These are phyloP conservation scores for Coreoperca whiteheadi DNA, from an alignment of 2,113 vertebrate genomes.

Conservation along the genomic window DNA sequence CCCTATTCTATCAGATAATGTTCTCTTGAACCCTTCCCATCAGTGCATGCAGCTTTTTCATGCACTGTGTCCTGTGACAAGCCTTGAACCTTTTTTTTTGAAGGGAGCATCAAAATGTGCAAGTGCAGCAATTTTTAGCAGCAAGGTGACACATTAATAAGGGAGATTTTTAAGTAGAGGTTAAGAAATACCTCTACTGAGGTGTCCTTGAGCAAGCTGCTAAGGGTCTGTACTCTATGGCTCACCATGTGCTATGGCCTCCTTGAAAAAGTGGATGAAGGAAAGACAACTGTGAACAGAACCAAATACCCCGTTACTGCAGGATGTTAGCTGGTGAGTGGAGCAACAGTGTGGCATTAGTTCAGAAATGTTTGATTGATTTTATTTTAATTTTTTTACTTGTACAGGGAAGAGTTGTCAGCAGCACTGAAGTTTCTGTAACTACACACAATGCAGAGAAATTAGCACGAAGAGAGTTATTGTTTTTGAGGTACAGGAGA, in stretches of 20 bases:
- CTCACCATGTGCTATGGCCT: background rate
- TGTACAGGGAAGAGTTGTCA: background rate
- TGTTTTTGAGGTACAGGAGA: background rate
- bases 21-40: slow-evolving; percentile 18
- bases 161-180: background rate
- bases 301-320: slow-evolving; percentile 21
- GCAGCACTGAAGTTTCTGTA: background rate
- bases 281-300: background rate
- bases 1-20: slow-evolving; percentile 6
- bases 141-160: slow-evolving; percentile 25
- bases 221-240: background rate
- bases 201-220: slow-evolving; percentile 2
- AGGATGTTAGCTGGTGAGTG: background rate
- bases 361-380: background rate
- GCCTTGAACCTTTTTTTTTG: slow-evolving; percentile 17
- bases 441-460: background rate
- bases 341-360: background rate
- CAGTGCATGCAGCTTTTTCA: background rate
- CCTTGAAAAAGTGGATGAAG: background rate
- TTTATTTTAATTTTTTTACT: background rate
- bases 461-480: background rate
- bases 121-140: slow-evolving; percentile 8
- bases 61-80: background rate
- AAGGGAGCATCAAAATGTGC: slow-evolving; percentile 18
- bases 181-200: background rate